These are phyloP conservation scores for Elachura formosa DNA, from an alignment of 2,113 vertebrate genomes.

Conservation along the genomic window DNA sequence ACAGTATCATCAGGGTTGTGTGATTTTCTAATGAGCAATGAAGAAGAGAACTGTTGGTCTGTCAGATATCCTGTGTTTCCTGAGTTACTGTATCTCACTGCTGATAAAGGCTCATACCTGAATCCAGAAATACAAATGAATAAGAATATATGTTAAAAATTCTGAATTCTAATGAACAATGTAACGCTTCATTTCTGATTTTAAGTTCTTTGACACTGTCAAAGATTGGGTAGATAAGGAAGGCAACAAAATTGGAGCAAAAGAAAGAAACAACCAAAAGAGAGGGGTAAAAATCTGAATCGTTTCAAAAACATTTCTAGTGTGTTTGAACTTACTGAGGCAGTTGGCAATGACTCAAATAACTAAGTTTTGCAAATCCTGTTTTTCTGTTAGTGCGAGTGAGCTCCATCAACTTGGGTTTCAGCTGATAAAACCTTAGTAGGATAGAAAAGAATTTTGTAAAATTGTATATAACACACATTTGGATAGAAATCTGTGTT, in stretches of 20 bases:
- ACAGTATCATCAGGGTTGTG: not conserved
- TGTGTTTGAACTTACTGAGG: not conserved
- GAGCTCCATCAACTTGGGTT: not conserved
- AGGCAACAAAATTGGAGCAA: not conserved
- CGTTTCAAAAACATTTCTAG: not conserved
- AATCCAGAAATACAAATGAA: not conserved
- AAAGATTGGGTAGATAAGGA: not conserved
- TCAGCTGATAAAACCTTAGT: not conserved
- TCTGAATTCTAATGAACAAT: not conserved
- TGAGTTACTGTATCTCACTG: not conserved
- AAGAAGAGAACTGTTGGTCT: not conserved
- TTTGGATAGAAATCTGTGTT: not conserved
- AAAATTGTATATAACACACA: not conserved
- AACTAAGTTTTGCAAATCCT: not conserved
- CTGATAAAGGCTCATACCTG: not conserved
- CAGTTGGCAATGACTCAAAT: not conserved
- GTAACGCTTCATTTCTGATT: not conserved
- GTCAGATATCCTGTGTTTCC: not conserved
- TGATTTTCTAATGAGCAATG: not conserved
- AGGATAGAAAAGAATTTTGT: not conserved
- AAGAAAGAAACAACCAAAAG: not conserved
- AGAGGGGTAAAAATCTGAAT: rapidly evolving
- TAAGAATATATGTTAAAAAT: not conserved
- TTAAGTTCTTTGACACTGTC: not conserved
- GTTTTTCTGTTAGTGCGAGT: not conserved